Conservation (phyloP, 1,140 invertebrate genomes). For the Centruroides vittatus region DNA sequence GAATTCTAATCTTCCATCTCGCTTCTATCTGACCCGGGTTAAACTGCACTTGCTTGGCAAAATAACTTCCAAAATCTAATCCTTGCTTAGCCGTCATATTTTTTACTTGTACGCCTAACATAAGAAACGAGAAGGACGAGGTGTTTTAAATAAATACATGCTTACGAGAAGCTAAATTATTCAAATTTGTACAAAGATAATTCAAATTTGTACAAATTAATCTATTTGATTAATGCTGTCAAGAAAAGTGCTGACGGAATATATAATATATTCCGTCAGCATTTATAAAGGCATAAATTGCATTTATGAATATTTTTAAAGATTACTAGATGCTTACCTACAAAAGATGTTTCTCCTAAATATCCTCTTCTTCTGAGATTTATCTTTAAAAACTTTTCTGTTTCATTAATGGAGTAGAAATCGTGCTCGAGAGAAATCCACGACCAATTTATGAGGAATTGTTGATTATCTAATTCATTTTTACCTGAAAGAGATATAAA, state of each 20-base stretch:
- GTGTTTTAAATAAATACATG: too few relatives aligned
- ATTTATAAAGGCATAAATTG: too few relatives aligned
- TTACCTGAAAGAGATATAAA: slow-evolving; percentile 22
- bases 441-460: slow-evolving; percentile 31
- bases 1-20: slow-evolving; percentile 26
- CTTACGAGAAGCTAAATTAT: too few relatives aligned
- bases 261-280: too few relatives aligned
- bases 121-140: background rate
- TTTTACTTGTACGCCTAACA: slow-evolving; percentile 21
- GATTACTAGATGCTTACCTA: slow-evolving; percentile 24
- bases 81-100: slow-evolving; percentile 27
- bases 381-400: slow-evolving; percentile 22
- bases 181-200: too few relatives aligned
- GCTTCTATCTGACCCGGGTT: slow-evolving; percentile 32
- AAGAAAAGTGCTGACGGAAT: too few relatives aligned
- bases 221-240: too few relatives aligned
- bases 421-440: slow-evolving; percentile 28
- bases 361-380: slow-evolving; percentile 27
- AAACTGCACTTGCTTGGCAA: slow-evolving; percentile 31
- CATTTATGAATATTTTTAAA: too few relatives aligned
- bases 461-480: slow-evolving; percentile 26
- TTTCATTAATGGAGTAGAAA: slow-evolving; percentile 25
- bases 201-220: too few relatives aligned
- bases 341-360: slow-evolving; percentile 29
- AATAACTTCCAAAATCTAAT: slow-evolving; percentile 24